Evolutionary conservation across 2,888 invertebrate genomes (phyloP).

Genomic region (Athrips mouffetella): DNA sequence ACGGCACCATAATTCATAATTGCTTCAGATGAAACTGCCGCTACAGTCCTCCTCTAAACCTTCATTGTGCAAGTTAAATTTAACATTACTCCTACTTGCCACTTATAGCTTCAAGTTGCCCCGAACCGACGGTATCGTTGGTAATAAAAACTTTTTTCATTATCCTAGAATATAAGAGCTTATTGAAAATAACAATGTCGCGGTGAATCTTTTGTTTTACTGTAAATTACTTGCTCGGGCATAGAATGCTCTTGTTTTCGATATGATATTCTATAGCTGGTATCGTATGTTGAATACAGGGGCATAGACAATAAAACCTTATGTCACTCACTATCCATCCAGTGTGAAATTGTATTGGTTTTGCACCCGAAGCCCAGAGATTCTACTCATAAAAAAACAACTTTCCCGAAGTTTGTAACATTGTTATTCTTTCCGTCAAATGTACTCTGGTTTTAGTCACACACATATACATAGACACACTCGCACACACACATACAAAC

Average conservation of each 20-base stretch:
- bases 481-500: too few species aligned
- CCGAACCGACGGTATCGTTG: constrained; percentile 45
- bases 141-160: constrained; percentile 75
- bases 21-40: constrained; percentile 5
- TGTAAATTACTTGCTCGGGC: constrained; percentile 44
- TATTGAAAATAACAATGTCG: constrained; percentile 72
- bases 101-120: constrained; percentile 34
- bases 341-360: background rate
- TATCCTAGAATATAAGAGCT: constrained; percentile 52
- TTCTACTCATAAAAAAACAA: too few species aligned
- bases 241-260: background rate
- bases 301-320: background rate
- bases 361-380: too few species aligned
- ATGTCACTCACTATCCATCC: background rate
- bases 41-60: constrained; percentile 10
- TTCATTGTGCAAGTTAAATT: constrained; percentile 34
- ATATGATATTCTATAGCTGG: background rate
- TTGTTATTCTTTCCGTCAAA: too few species aligned
- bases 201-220: constrained; percentile 48
- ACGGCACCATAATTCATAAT: constrained; percentile 5
- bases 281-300: background rate
- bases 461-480: too few species aligned
- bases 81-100: constrained; percentile 35
- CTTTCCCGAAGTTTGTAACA: too few species aligned
- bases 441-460: too few species aligned